Evolutionary conservation across 2,888 invertebrate genomes (phyloP).

Genomic region (Oligia latruncula): DNA sequence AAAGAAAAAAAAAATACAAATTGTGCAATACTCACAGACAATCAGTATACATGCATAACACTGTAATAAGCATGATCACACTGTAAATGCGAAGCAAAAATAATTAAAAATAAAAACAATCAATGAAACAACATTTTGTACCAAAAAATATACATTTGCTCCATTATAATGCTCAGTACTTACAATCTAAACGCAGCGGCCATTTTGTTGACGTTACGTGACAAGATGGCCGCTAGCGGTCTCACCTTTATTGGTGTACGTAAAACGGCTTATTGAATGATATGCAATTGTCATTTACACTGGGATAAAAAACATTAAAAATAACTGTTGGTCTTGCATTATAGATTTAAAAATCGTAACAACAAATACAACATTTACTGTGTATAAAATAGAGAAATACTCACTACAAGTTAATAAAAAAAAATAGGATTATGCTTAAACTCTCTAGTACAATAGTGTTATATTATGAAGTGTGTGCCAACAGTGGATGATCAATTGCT

Average conservation of each 20-base stretch:
- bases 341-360: conserved; percentile 13
- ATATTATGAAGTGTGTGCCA: conserved; percentile 45
- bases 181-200: conserved; percentile 84
- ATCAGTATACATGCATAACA: conserved; percentile 87
- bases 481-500: conserved; percentile 47
- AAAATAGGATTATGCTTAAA: conserved; percentile 33
- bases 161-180: conserved; percentile 84
- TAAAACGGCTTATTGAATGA: conserved; percentile 73
- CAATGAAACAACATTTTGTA: conserved; percentile 85
- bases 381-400: conserved; percentile 23
- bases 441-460: conserved; percentile 38
- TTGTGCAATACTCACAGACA: conserved; percentile 89
- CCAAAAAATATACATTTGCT: conserved; percentile 82
- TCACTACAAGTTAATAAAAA: conserved; percentile 8
- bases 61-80: conserved; percentile 89
- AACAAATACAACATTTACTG: conserved; percentile 54
- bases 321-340: conserved; percentile 53
- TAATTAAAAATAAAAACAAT: conserved; percentile 77
- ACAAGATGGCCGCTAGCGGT: conserved; percentile 85
- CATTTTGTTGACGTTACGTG: conserved; percentile 78
- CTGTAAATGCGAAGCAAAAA: conserved; percentile 89
- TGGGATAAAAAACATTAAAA: conserved; percentile 16
- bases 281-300: conserved; percentile 62
- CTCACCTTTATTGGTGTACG: conserved; percentile 77
- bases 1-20: conserved; percentile 80